phyloP scores from a whole-genome alignment of 2,113 vertebrate species.

The Clarias batrachus region DNA sequence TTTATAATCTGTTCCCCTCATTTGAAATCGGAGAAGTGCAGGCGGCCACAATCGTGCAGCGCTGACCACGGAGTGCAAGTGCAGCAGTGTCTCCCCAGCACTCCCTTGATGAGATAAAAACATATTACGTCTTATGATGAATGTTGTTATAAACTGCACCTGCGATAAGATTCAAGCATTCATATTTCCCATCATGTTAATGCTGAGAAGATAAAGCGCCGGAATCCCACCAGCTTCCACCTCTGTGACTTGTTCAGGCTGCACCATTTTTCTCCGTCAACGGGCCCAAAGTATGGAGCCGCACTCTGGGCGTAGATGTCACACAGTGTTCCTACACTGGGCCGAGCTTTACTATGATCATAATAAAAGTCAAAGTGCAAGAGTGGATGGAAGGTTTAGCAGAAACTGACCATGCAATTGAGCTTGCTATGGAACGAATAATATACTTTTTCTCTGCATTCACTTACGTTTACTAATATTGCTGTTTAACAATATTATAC shows the following conservation, averaged over 20 bases:
- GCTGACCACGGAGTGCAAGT: constrained; percentile 80
- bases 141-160: constrained; percentile 93
- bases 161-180: constrained; percentile 96
- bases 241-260: constrained; percentile 81
- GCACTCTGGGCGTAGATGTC: constrained; percentile 50
- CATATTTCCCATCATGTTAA: constrained; percentile 96
- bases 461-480: background rate
- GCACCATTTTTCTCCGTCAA: constrained; percentile 83
- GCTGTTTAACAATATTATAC: background rate
- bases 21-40: constrained; percentile 62
- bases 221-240: constrained; percentile 73
- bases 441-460: background rate
- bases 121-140: constrained; percentile 91
- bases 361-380: constrained; percentile 53
- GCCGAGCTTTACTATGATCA: constrained; percentile 71
- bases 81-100: constrained; percentile 81
- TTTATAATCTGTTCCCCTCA: constrained; percentile 56
- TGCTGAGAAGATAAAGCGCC: constrained; percentile 87
- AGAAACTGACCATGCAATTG: background rate
- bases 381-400: background rate
- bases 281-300: constrained; percentile 49
- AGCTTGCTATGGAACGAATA: background rate
- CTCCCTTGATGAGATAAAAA: constrained; percentile 92
- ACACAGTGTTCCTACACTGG: constrained; percentile 36
- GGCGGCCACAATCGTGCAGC: constrained; percentile 51